phyloP scores from a whole-genome alignment of 2,113 vertebrate genomes.

The Plecotus auritus region DNA sequence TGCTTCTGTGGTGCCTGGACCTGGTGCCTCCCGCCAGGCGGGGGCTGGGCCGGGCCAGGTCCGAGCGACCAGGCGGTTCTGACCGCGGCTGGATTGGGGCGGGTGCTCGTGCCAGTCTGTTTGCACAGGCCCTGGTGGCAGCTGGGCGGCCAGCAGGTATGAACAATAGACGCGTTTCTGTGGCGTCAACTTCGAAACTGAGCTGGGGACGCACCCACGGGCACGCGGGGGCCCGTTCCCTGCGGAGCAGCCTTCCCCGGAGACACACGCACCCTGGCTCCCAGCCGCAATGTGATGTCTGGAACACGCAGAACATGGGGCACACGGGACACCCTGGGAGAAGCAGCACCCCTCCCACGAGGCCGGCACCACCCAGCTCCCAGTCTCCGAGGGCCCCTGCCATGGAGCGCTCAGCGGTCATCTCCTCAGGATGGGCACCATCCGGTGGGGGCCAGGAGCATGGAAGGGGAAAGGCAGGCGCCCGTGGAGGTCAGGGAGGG shows the following conservation, averaged over 20 bases:
- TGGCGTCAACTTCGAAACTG: background rate
- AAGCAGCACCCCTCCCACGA: background rate
- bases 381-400: background rate
- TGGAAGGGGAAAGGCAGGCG: rapidly evolving
- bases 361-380: rapidly evolving
- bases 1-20: rapidly evolving
- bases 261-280: background rate
- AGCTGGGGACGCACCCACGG: background rate
- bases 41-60: background rate
- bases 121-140: too few species aligned
- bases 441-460: too few species aligned
- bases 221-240: background rate
- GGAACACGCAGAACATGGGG: background rate
- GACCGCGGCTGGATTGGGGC: background rate
- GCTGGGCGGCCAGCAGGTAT: rapidly evolving
- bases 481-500: too few species aligned
- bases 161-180: rapidly evolving
- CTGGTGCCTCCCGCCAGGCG: rapidly evolving
- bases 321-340: background rate
- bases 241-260: background rate
- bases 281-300: rapidly evolving
- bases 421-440: background rate
- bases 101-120: too few species aligned
- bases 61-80: background rate
- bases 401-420: background rate